Percentiles rank a stretch among this genome's conserved stretches.
phyloP scores from a whole-genome alignment of 1,140 invertebrate genomes.

The Harpegnathos saltator region DNA sequence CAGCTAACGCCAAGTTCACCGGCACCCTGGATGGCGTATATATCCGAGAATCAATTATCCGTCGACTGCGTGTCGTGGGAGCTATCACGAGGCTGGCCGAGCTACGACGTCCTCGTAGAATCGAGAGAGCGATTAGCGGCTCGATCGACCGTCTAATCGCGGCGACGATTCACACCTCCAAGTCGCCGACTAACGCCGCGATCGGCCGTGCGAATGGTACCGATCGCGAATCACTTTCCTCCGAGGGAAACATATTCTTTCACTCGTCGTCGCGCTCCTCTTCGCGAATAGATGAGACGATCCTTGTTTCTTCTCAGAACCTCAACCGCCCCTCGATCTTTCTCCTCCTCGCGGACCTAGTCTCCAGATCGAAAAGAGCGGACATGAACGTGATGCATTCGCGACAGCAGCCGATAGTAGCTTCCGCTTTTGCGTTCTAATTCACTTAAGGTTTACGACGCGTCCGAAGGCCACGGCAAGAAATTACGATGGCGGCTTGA shows the following conservation, averaged over 20 bases:
- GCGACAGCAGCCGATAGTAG: neutral
- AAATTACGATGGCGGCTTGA: slow-evolving; percentile 46
- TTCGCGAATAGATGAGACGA: neutral
- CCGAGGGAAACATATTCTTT: neutral
- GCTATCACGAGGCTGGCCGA: slow-evolving; percentile 27
- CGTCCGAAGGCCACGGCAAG: slow-evolving; percentile 12
- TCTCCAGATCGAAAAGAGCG: slow-evolving; percentile 21
- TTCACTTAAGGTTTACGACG: slow-evolving; percentile 50
- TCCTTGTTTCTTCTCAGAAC: slow-evolving; percentile 7
- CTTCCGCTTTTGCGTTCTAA: slow-evolving; percentile 15
- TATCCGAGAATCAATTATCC: slow-evolving; percentile 54
- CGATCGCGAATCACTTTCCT: neutral
- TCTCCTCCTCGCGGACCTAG: neutral
- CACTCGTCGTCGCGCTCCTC: neutral
- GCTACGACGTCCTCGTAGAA: slow-evolving; percentile 27
- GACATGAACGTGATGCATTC: neutral
- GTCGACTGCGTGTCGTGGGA: slow-evolving; percentile 22
- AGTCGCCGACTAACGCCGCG: neutral
- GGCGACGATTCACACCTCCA: slow-evolving; percentile 24
- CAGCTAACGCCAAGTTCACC: slow-evolving; percentile 23
- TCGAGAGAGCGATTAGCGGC: slow-evolving; percentile 35
- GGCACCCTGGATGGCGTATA: neutral
- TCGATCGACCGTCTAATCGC: slow-evolving; percentile 48
- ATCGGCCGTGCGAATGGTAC: neutral
- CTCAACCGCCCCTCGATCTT: neutral